Conservation (phyloP, 1,140 invertebrate genomes). For the Hycleus cichorii region DNA sequence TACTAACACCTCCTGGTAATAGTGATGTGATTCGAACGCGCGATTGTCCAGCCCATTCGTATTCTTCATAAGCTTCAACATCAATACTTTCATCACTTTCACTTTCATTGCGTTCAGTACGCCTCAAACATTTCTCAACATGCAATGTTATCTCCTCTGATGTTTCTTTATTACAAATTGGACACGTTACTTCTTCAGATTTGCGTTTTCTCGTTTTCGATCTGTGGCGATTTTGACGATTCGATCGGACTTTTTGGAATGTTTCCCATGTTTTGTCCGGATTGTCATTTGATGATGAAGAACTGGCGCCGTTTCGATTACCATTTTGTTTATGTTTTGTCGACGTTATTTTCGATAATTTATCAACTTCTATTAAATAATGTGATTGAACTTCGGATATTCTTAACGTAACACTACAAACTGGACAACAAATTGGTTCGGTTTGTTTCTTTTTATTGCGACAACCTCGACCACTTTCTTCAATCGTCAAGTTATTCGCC, state of each 20-base stretch:
- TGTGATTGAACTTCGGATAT: conserved; percentile 67
- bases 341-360: conserved; percentile 53
- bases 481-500: conserved; percentile 18
- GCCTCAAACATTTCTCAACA: conserved; percentile 64
- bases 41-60: conserved; percentile 75
- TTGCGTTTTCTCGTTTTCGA: conserved; percentile 49
- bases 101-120: conserved; percentile 47
- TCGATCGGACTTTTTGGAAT: conserved; percentile 65
- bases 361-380: conserved; percentile 66
- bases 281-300: conserved; percentile 46
- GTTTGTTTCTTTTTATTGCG: conserved; percentile 40
- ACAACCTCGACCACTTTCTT: conserved; percentile 39
- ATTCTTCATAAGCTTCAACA: conserved; percentile 67
- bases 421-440: conserved; percentile 67
- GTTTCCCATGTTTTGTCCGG: conserved; percentile 68
- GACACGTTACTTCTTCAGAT: conserved; percentile 57
- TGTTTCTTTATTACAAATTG: conserved; percentile 64
- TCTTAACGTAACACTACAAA: conserved; percentile 69
- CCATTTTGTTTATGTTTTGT: conserved; percentile 32
- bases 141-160: conserved; percentile 68
- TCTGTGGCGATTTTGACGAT: conserved; percentile 53
- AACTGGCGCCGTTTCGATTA: conserved; percentile 41
- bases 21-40: conserved; percentile 62
- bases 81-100: conserved; percentile 65
- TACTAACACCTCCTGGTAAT: conserved; percentile 61